Base-by-base conservation (phyloP, 2,888 invertebrate genomes). In the Philaethria dido region DNA sequence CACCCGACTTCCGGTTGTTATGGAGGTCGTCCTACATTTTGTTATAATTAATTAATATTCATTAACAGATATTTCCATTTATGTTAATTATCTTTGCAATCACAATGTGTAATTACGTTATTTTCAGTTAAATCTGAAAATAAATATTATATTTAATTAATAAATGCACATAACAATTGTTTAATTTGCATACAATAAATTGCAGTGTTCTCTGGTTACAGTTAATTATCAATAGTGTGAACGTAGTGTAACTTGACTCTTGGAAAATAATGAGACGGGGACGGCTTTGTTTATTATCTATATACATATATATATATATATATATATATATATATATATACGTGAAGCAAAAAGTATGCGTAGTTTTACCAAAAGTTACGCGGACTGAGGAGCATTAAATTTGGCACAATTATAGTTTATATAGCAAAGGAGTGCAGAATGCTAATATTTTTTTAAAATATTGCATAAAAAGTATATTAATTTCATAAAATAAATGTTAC, bases 171-270 rank as follows among this genome's bases (percentile, higher is more conserved):
- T 57, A 57, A 42, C 11, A 42, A 57, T 57, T 25, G 13, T 5
- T 57, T 25, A 4, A 57, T 57, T 39, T 42, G 16, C 42, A 57
- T 25, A 57, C 42, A 57, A 57, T 42, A 57, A 14, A 11, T 22
- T 42, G 6, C n/a, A 5, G 9, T 33, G 9, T 3, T 42, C 5
- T 22, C 11, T 39, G 22, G 42, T 42, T 13, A 57, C n/a, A 42
- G n/a, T 42, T 57, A 57, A n/a, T 57, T 42, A 3, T 25, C n/a
- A 57, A 57, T 57, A 57, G n/a, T 16, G 42, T 57, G 0, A 16
- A 42, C n/a, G 55, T 57, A n/a, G n/a, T 25, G 39, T 57, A 20
- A 22, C n/a, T 57, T 42, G n/a, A 20, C 8, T 22, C 20, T 20
- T 25, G 42, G 22, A 42, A n/a, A 8, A n/a, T 25, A n/a, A 25